Conservation (phyloP, 2,797 vertebrate genomes). For the Streptopelia turtur region DNA sequence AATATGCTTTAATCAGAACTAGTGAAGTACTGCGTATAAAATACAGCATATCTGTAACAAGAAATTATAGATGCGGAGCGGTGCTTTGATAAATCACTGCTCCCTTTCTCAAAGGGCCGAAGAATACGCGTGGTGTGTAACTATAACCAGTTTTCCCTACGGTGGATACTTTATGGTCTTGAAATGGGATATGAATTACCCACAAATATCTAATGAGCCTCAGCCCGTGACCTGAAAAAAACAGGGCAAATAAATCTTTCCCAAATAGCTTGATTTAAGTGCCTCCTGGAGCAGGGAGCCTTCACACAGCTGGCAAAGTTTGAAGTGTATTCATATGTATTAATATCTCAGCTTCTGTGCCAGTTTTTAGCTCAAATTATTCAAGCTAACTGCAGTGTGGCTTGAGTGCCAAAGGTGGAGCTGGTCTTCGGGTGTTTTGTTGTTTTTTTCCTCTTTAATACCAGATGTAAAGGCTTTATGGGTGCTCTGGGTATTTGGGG, state of each 20-base stretch:
- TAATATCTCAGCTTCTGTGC: background rate
- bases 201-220: background rate
- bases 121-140: background rate
- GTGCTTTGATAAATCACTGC: background rate
- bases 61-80: background rate
- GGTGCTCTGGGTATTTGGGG: background rate
- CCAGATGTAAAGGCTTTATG: accelerated
- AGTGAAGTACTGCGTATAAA: background rate
- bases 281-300: background rate
- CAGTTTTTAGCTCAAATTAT: background rate
- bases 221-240: background rate
- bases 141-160: background rate
- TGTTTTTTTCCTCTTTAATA: background rate
- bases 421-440: accelerated
- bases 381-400: accelerated
- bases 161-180: background rate
- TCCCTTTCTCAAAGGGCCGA: background rate
- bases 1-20: background rate
- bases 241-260: background rate
- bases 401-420: no score
- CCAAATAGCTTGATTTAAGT: background rate
- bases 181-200: background rate
- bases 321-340: no score
- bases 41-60: accelerated
- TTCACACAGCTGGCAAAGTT: background rate